Evolutionary conservation across 2,797 vertebrate species (phyloP), one percentile per base, ranked within the genome.

Genomic region (Chrosomus eos): DNA sequence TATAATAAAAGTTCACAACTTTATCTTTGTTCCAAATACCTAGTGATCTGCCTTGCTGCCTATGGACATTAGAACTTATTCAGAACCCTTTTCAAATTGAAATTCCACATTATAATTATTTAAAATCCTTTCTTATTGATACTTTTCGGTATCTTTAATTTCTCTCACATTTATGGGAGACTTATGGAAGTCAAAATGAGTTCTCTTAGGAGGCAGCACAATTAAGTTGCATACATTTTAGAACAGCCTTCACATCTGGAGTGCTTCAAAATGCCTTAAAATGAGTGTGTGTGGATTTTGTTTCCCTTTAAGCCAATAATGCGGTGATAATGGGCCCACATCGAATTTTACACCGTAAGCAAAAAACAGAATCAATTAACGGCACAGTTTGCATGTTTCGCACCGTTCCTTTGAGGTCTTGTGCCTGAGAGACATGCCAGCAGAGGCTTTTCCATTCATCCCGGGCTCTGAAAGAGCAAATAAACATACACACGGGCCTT

Each of bases 381-480:
- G 11, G 40, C 77, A 48, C 3, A 4, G 53, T 66, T 79, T 79
- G 58, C 77, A 66, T 31, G 77, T 79, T 79, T 79, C 11, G 13
- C 60, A 4, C 18, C 2, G 19, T 31, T 79, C 77, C 33, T 79
- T 79, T 45, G 77, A 79, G 77, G 40, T 48, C 60, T 79, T 66
- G 40, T 33, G 26, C 60, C 60, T 67, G 18, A 79, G 77, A 62
- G 3, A 80, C 77, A 80, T 51, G 40, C 40, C 77, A 79, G 60
- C 77, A 45, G 77, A 51, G 28, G 60, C 60, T 67, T 80, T 79
- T 80, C 77, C 77, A 80, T 80, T 80, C 77, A 80, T 80, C 40
- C 77, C 1, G 5, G 19, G 26, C 77, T 66, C 60, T 80, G 60
- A 80, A 80, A 73, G 51, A 78, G 77, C 72, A 60, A 82, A 80